Base-by-base conservation (phyloP, 2,888 invertebrate species). In the Hemithea aestivaria region DNA sequence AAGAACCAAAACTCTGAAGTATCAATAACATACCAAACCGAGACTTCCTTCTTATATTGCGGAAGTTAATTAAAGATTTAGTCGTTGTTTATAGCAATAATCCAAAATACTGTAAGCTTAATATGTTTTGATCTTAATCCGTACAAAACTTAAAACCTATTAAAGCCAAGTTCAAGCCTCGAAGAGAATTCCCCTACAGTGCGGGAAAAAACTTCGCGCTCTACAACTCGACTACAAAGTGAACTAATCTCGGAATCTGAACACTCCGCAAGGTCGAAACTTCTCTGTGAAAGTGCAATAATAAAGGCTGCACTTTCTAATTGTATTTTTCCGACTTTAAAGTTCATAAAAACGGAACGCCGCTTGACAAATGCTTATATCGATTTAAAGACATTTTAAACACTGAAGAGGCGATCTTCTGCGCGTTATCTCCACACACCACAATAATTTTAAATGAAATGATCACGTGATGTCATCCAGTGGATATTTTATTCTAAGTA, bases 371-470 rank as follows among this genome's bases (percentile, higher is more conserved):
- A 65, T 56, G 62, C 68, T 67, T 73, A 68, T 68, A 62, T 48
- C 34, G 51, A 62, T 51, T 51, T 12, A 44, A 38, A 43, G 16
- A 16, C 16, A 16, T 16, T 39, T 45, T 43, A 27, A 62, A 62
- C 56, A 53, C 52, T 53, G 51, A 41, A 53, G 62, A 56, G 55
- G 62, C 56, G 55, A 73, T 68, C 71, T 71, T 72, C 67, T 62
- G 48, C n/a, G 39, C 51, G 52, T 66, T 71, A 70, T 65, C 67
- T 41, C 56, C 41, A 35, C 46, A 54, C 66, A 66, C 70, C 20
- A 53, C 68, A 73, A 77, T 77, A 78, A 73, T 67, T 67, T 75
- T 66, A 62, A 72, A 73, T 71, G 67, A 38, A 45, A 73, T 65
- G 62, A 69, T 66, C 66, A 66, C 65, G 69, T 66, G 60, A 62